Percentiles rank a stretch among this genome's conserved stretches.
These are phyloP conservation scores for Drosophila prosaltans DNA, from an alignment of 1,140 invertebrate species.

Conservation along the genomic window DNA sequence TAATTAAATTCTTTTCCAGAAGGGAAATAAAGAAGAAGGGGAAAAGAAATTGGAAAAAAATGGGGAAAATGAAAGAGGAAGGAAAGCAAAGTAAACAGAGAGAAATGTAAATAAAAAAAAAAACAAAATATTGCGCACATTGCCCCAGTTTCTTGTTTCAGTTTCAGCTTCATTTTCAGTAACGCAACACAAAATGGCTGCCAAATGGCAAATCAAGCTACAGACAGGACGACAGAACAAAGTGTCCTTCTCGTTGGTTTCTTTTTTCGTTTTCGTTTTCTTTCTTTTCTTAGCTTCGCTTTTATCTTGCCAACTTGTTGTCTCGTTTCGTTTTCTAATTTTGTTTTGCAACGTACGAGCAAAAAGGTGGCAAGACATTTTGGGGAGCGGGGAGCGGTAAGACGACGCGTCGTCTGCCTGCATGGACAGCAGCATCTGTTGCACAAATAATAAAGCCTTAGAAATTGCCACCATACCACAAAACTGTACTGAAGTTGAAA, in stretches of 20 bases:
- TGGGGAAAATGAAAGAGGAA: slow-evolving; percentile 3
- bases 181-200: slow-evolving; percentile 33
- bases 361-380: neutral
- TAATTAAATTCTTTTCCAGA: slow-evolving; percentile 68
- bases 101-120: slow-evolving; percentile 33
- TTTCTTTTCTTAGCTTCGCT: neutral
- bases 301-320: slow-evolving; percentile 43
- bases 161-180: slow-evolving; percentile 1
- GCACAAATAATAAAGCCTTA: slow-evolving; percentile 47
- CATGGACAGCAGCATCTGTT: slow-evolving; percentile 69
- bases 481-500: slow-evolving; percentile 7
- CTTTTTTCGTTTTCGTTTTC: neutral
- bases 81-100: slow-evolving; percentile 7
- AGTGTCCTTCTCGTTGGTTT: slow-evolving; percentile 17
- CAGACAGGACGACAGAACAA: slow-evolving; percentile 33
- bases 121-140: slow-evolving; percentile 58
- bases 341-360: slow-evolving; percentile 20
- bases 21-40: neutral
- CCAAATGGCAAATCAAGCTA: slow-evolving; percentile 63
- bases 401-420: neutral
- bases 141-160: slow-evolving; percentile 47
- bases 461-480: slow-evolving; percentile 42
- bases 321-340: slow-evolving; percentile 63
- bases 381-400: neutral
- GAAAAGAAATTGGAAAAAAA: slow-evolving; percentile 1